These are phyloP conservation scores for Bombus terrestris DNA, from an alignment of 1,140 invertebrate species.

Conservation along the genomic window DNA sequence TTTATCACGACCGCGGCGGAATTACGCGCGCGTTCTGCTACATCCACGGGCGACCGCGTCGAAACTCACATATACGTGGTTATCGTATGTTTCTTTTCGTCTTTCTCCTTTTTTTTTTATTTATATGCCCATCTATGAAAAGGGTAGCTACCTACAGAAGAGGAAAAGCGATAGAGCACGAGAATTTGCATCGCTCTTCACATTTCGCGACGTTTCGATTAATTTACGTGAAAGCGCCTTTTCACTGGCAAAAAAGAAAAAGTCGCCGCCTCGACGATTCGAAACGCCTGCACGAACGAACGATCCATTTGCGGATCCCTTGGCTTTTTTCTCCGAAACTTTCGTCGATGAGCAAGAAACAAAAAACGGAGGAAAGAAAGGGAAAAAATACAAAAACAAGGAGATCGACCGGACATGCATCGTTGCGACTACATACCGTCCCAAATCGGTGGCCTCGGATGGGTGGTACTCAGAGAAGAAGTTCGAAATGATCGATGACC, in stretches of 20 bases:
- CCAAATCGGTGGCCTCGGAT: conserved; percentile 46
- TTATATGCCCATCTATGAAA: neutral
- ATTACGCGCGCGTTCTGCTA: conserved; percentile 23
- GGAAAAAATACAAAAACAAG: neutral
- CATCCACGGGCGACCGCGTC: neutral
- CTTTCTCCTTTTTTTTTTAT: neutral
- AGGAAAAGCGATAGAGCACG: neutral
- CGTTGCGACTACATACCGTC: conserved; percentile 37
- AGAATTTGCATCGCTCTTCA: conserved; percentile 10
- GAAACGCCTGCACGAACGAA: neutral
- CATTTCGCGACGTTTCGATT: conserved; percentile 5
- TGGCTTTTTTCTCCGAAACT: neutral
- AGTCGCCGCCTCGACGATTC: neutral
- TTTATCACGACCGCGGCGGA: conserved; percentile 40
- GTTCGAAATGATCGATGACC: conserved; percentile 68
- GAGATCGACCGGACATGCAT: conserved; percentile 51
- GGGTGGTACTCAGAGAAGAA: conserved; percentile 51
- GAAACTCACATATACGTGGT: neutral
- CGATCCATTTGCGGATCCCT: neutral
- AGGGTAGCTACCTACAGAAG: neutral
- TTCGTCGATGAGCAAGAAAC: neutral
- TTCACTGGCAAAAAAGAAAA: neutral
- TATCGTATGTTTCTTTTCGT: neutral
- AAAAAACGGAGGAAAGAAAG: neutral
- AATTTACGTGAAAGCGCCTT: conserved; percentile 27